These are phyloP conservation scores for Phymanthus crucifer DNA, from an alignment of 92 coral and sea anemone species.

Conservation along the genomic window DNA sequence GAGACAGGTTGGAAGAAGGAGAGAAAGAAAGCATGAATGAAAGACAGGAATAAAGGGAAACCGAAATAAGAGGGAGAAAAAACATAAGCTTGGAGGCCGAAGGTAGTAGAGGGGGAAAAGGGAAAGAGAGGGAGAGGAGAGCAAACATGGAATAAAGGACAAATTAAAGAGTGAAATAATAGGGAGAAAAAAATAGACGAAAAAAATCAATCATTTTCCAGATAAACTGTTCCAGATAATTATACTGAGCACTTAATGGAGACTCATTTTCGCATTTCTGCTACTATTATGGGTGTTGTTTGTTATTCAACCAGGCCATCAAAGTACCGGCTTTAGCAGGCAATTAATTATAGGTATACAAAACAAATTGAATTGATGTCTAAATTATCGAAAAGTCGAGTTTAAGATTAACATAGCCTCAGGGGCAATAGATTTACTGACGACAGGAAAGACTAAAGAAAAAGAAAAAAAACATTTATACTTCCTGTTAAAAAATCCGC, in stretches of 20 bases:
- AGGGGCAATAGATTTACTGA: not conserved
- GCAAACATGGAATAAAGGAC: too few relatives aligned
- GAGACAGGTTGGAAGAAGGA: too few relatives aligned
- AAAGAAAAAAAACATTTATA: not conserved
- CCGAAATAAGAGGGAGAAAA: too few relatives aligned
- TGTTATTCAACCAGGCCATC: not conserved
- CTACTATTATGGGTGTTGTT: not conserved
- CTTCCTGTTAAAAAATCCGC: not conserved
- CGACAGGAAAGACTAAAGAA: not conserved
- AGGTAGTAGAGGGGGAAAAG: too few relatives aligned
- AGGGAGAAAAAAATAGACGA: too few relatives aligned
- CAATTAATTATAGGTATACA: not conserved
- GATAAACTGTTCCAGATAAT: not conserved
- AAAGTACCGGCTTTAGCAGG: not conserved
- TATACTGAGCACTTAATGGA: not conserved
- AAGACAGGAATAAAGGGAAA: too few relatives aligned
- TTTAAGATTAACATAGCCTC: conserved; percentile 3
- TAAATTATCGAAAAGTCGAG: not conserved
- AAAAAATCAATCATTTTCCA: not conserved
- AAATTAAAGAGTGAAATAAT: too few relatives aligned
- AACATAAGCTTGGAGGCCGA: too few relatives aligned
- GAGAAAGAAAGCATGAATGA: too few relatives aligned
- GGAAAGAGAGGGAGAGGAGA: too few relatives aligned
- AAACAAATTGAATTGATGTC: not conserved
- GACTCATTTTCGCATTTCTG: not conserved